Percentiles rank a stretch among this genome's conserved stretches.
These are phyloP conservation scores for Hemicrepidius hirtus DNA, from an alignment of 2,888 invertebrate species.

Conservation along the genomic window DNA sequence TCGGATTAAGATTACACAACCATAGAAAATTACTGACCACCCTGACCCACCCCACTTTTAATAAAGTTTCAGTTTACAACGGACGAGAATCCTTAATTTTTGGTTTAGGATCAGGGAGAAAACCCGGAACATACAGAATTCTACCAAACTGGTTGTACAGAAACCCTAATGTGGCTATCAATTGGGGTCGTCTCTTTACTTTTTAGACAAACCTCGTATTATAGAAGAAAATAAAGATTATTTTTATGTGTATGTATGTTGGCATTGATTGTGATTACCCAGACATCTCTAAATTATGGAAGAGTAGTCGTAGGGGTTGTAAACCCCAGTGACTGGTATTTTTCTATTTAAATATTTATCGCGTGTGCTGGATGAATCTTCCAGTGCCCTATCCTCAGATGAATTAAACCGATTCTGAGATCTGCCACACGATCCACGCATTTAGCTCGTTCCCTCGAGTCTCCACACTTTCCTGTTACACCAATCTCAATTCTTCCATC, in stretches of 20 bases:
- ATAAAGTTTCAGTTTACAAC: too few relatives aligned
- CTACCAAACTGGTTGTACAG: too few relatives aligned
- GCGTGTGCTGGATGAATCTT: constrained; percentile 58
- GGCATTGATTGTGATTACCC: constrained; percentile 12
- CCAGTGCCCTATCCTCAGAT: constrained; percentile 53
- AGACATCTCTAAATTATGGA: constrained; percentile 15
- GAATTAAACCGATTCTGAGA: constrained; percentile 60
- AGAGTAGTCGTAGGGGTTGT: constrained; percentile 8
- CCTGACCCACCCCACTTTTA: too few relatives aligned
- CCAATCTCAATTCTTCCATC: constrained; percentile 49
- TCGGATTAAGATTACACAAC: too few relatives aligned
- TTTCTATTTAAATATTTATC: constrained; percentile 63
- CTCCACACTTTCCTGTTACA: constrained; percentile 43
- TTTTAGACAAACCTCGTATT: too few relatives aligned
- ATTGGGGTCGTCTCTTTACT: too few relatives aligned
- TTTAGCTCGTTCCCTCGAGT: constrained; percentile 51
- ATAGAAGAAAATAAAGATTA: too few relatives aligned
- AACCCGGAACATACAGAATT: too few relatives aligned
- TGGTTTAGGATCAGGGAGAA: too few relatives aligned
- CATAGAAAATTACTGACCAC: too few relatives aligned
- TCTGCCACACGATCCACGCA: constrained; percentile 59
- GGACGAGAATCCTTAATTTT: too few relatives aligned
- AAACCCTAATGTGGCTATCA: too few relatives aligned
- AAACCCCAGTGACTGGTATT: constrained; percentile 42
- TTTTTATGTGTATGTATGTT: not conserved